These are phyloP conservation scores for Eretmochelys imbricata DNA, from an alignment of 2,113 vertebrate genomes.

Conservation along the genomic window DNA sequence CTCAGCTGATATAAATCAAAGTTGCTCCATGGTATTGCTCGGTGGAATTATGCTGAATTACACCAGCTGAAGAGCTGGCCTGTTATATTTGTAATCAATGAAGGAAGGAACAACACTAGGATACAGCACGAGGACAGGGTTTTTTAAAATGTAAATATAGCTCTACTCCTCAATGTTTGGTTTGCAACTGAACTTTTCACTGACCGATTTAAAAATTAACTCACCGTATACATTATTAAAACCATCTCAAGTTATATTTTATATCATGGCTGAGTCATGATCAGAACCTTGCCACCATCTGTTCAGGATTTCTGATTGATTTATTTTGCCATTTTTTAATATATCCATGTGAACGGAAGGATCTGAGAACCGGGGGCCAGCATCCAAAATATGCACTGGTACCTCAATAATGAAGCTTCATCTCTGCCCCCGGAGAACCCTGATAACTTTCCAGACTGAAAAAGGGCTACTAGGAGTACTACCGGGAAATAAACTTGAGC, in stretches of 20 bases:
- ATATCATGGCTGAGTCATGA: neutral
- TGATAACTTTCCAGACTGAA: neutral
- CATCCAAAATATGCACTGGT: neutral
- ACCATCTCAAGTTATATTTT: neutral
- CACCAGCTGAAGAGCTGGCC: neutral
- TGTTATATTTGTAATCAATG: neutral
- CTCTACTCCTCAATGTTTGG: neutral
- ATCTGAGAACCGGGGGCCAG: neutral
- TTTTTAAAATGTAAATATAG: neutral
- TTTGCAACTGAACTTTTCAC: neutral
- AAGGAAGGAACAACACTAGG: neutral
- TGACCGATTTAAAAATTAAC: neutral
- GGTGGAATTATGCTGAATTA: neutral
- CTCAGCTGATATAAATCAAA: neutral
- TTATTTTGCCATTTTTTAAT: neutral
- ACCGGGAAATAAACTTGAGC: neutral
- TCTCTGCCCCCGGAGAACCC: neutral
- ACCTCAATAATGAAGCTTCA: neutral
- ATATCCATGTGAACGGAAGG: neutral
- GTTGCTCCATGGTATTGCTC: neutral
- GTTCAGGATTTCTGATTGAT: neutral
- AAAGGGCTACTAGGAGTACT: neutral
- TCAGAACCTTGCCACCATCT: neutral
- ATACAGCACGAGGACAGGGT: fast-evolving
- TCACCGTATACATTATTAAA: neutral